Evolutionary conservation across 1,140 invertebrate genomes (phyloP).

Genomic region (Oryzaephilus surinamensis): DNA sequence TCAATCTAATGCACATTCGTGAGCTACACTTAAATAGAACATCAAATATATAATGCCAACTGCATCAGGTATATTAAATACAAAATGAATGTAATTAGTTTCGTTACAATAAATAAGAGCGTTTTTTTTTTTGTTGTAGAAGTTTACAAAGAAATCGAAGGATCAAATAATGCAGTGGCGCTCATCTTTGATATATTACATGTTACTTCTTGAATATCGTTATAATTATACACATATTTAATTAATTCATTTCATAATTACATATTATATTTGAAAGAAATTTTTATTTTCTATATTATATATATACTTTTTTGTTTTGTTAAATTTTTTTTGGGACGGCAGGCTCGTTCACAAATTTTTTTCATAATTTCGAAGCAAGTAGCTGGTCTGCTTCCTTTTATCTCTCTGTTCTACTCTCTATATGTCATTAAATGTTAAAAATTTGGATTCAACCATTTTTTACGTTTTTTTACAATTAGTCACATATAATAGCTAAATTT

Average conservation of each 20-base stretch:
- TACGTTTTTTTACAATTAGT: no score
- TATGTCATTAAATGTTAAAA: conserved; percentile 1
- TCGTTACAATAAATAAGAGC: no score
- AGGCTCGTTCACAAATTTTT: conserved; percentile 32
- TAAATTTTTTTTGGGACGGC: no score
- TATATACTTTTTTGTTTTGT: no score
- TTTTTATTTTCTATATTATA: no score
- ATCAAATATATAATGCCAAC: conserved; percentile 16
- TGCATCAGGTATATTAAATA: not conserved
- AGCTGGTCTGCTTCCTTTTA: conserved; percentile 35
- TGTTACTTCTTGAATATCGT: conserved; percentile 27
- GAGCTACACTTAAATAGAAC: conserved; percentile 30
- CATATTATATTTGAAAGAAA: no score
- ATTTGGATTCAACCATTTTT: not conserved
- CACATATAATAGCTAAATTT: no score
- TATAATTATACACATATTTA: no score
- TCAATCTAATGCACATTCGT: conserved; percentile 36
- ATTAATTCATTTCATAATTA: no score
- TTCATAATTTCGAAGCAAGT: conserved; percentile 22
- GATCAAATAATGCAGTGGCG: conserved; percentile 29
- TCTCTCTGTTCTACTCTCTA: conserved; percentile 11
- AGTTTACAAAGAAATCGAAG: no score
- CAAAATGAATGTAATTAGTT: not conserved
- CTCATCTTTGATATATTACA: conserved; percentile 26
- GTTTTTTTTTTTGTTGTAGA: no score